Evolutionary conservation across 1,140 invertebrate species (phyloP).

Genomic region (Lepidurus apus): DNA sequence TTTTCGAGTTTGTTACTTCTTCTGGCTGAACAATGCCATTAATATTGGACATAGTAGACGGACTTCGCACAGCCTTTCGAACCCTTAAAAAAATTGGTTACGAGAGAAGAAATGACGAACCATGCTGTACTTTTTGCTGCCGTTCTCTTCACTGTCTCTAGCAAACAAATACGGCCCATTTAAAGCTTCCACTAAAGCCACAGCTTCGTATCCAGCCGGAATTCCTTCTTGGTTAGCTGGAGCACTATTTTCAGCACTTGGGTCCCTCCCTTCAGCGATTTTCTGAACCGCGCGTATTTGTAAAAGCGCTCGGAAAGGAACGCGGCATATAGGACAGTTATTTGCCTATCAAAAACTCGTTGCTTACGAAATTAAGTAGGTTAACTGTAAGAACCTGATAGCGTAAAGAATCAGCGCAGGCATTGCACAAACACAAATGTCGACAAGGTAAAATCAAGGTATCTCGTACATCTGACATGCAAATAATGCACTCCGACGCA

Average conservation of each 20-base stretch:
- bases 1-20: neutral
- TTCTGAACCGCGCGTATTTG: constrained; percentile 93
- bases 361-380: constrained; percentile 26
- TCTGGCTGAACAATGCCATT: constrained; percentile 24
- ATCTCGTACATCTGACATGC: constrained; percentile 95
- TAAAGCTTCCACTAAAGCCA: constrained; percentile 95
- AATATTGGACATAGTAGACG: constrained; percentile 17
- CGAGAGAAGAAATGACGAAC: neutral
- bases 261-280: constrained; percentile 42
- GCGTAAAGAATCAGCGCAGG: constrained; percentile 90
- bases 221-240: constrained; percentile 59
- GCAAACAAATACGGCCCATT: constrained; percentile 68
- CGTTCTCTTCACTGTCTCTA: constrained; percentile 20
- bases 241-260: neutral
- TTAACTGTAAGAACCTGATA: constrained; percentile 56
- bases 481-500: constrained; percentile 97
- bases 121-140: neutral
- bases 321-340: constrained; percentile 96
- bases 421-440: constrained; percentile 95
- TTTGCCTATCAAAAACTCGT: constrained; percentile 62
- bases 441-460: constrained; percentile 96
- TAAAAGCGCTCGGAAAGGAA: constrained; percentile 90
- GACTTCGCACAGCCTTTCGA: neutral
- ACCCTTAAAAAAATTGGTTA: neutral
- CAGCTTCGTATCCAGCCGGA: constrained; percentile 86